phyloP scores from a whole-genome alignment of 2,888 invertebrate species.

The Nezara viridula region DNA sequence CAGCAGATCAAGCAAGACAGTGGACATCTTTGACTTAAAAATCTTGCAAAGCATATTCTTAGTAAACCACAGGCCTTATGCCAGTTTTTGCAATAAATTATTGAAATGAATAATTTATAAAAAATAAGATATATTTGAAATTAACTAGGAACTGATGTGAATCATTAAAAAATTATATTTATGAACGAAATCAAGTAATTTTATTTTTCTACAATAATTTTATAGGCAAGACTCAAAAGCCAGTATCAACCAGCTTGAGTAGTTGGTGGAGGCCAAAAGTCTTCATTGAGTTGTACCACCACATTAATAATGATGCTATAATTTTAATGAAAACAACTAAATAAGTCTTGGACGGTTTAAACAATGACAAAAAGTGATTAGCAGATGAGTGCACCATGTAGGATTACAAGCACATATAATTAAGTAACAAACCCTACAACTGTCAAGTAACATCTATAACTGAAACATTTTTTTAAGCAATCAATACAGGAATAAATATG shows the following conservation, averaged over 20 bases:
- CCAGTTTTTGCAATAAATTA: no score
- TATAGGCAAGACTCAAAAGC: background rate
- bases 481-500: background rate
- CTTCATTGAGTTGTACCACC: background rate
- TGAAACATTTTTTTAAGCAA: conserved; percentile 4
- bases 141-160: background rate
- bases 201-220: background rate
- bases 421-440: background rate
- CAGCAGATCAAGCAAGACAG: no score
- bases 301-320: background rate
- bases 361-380: background rate
- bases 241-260: no score
- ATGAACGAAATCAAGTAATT: background rate
- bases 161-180: background rate
- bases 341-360: background rate
- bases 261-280: background rate
- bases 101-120: no score
- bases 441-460: background rate
- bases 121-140: no score
- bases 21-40: no score
- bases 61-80: no score
- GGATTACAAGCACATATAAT: background rate
- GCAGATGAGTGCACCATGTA: background rate
- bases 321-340: background rate
- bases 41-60: no score